Percentiles rank a stretch among this genome's conserved stretches.
phyloP scores from a whole-genome alignment of 2,888 invertebrate genomes.

The Chelonus formosanus region DNA sequence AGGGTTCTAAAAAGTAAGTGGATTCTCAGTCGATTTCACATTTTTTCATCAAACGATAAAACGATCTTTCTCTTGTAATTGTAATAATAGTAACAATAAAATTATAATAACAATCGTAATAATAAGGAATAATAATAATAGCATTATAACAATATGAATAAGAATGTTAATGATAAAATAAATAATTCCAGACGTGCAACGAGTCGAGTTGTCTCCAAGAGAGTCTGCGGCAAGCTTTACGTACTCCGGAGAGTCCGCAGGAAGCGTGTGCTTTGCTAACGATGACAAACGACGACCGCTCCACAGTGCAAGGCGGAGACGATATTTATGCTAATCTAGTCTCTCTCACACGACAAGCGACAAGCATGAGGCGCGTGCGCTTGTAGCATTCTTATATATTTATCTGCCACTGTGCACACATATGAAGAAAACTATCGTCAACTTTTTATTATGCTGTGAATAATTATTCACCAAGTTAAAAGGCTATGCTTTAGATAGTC shows the following conservation, averaged over 20 bases:
- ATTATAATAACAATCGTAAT: not conserved
- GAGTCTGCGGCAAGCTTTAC: constrained; percentile 48
- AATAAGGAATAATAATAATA: not conserved
- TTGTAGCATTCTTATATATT: no score
- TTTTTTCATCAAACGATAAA: constrained; percentile 16
- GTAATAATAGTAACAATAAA: not conserved
- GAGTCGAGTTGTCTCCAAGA: constrained; percentile 26
- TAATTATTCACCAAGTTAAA: no score
- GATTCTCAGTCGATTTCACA: constrained; percentile 41
- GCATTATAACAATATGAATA: constrained; percentile 15
- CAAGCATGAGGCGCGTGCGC: constrained; percentile 4
- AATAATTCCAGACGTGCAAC: constrained; percentile 23
- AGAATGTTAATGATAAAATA: constrained; percentile 23
- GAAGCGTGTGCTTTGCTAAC: constrained; percentile 66
- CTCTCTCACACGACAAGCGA: constrained; percentile 30
- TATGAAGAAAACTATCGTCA: no score
- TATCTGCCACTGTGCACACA: no score
- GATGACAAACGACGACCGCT: constrained; percentile 63
- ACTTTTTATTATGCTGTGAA: constrained; percentile 1
- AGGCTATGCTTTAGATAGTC: no score
- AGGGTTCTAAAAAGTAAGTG: constrained; percentile 58
- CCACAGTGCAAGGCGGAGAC: constrained; percentile 59
- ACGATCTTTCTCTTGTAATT: constrained; percentile 1
- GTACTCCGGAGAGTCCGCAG: constrained; percentile 61
- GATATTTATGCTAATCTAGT: constrained; percentile 65